Base-by-base conservation (phyloP, 2,113 vertebrate genomes). In the Pelodiscus sinensis region DNA sequence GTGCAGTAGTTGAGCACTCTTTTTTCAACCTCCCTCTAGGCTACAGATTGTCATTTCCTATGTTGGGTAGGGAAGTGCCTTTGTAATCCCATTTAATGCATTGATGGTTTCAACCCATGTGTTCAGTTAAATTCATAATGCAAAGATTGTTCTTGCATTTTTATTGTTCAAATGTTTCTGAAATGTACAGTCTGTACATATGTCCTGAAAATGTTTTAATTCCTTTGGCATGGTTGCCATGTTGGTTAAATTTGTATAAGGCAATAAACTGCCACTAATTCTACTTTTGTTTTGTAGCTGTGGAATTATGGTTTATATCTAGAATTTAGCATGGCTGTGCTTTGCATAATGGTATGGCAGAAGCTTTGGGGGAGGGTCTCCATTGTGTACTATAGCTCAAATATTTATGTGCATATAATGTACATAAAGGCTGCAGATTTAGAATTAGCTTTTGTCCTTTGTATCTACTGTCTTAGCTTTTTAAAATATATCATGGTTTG, bases 101-200 rank as follows among this genome's bases (percentile, higher is more conserved):
- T 98, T 97, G 96, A 97, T 96, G 86, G 97, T 97, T 98, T 96
- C 96, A 92, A 92, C 96, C 95, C 97, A 95, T 60, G 96, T 96
- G 96, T 97, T 98, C 92, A 97, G 97, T 98, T 98, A 89, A 97
- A 97, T 96, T 97, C 77, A 96, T 96, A 94, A 98, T 97, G 96
- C 97, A 91, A 96, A 97, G 97, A 95, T 98, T 96, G 96, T 98
- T 97, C 94, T 97, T 98, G 97, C 97, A 97, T 97, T 98, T 98
- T 97, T 97, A 97, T 97, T 97, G 96, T 98, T 98, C 96, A 97
- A 96, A 97, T 98, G 97, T 98, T 98, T 98, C 97, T 97, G 96
- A 98, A 98, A 97, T 98, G 98, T 98, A 98, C 97, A 98, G 98
- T 98, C 98, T 99, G 98, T 99, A 99, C 98, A 99, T 99, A 99